Conservation (phyloP, 2,113 vertebrate genomes). For the Chamaetylas fuelleborni region DNA sequence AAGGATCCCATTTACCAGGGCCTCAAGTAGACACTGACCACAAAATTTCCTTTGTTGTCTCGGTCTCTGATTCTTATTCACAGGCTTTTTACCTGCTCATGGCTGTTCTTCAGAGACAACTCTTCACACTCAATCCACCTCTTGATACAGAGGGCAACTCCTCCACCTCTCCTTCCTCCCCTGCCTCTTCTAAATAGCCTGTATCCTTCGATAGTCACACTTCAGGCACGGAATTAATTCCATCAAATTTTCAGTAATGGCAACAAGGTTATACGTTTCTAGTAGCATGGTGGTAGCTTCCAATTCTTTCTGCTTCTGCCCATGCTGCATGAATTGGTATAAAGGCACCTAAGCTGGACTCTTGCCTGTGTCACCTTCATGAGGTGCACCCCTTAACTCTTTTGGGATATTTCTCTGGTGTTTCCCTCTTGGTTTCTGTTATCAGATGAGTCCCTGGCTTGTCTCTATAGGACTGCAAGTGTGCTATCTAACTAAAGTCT, state of each 20-base stretch:
- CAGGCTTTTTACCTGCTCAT: not conserved
- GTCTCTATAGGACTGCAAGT: not conserved
- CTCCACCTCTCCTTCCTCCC: not conserved
- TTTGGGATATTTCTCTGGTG: not conserved
- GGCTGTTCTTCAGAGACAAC: not conserved
- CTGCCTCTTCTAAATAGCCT: not conserved
- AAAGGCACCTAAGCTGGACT: not conserved
- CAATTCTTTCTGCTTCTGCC: not conserved
- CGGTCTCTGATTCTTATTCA: accelerated
- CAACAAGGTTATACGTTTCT: not conserved
- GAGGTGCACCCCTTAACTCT: not conserved
- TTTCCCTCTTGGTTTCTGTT: not conserved
- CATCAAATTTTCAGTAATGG: not conserved
- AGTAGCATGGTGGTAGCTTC: not conserved
- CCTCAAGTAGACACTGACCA: not conserved
- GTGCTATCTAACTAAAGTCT: not conserved
- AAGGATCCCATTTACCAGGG: not conserved
- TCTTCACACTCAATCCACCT: not conserved
- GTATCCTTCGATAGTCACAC: accelerated
- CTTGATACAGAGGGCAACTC: not conserved
- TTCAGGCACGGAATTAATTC: not conserved
- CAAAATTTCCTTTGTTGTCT: not conserved
- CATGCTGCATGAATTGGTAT: not conserved
- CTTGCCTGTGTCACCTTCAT: not conserved
- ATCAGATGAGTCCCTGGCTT: not conserved